A percentile compares a stretch with the other conserved stretches of the same genome.
These are phyloP conservation scores for Paramisgurnus dabryanus DNA, from an alignment of 2,113 vertebrate species.

Conservation along the genomic window DNA sequence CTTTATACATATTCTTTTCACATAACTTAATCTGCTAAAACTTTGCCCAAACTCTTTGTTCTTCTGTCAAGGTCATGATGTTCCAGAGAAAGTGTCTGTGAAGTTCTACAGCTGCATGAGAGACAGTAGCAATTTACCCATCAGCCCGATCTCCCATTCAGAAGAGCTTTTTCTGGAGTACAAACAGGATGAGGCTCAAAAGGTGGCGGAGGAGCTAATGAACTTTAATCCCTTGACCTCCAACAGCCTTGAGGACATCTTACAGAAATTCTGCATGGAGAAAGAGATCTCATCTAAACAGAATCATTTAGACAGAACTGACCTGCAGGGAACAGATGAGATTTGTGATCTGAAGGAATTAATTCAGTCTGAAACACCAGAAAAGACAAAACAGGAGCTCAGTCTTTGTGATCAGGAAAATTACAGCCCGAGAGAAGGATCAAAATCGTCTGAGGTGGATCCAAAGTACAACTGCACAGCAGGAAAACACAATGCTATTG, in stretches of 20 bases:
- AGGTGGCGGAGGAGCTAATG: conserved; percentile 76
- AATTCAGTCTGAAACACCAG: conserved; percentile 22
- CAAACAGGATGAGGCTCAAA: conserved; percentile 74
- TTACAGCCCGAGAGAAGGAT: conserved; percentile 9
- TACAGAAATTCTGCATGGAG: conserved; percentile 71
- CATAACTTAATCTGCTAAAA: no score
- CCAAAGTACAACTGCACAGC: neutral
- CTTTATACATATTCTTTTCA: no score
- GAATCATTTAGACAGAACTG: conserved; percentile 27
- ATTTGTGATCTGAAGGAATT: neutral
- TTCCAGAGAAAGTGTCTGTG: conserved; percentile 76
- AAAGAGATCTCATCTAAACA: conserved; percentile 15
- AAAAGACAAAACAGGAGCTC: neutral
- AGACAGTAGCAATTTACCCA: conserved; percentile 65
- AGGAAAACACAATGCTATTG: neutral
- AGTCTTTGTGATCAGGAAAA: neutral
- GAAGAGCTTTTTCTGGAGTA: conserved; percentile 68
- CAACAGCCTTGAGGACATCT: conserved; percentile 73
- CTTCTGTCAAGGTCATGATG: conserved; percentile 73
- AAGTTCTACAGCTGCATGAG: conserved; percentile 71
- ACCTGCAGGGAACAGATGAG: neutral
- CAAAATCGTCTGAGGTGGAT: conserved; percentile 1
- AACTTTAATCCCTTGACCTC: conserved; percentile 65
- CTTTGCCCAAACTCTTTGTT: neutral
- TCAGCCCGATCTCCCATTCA: conserved; percentile 43